Conservation (phyloP, 2,888 invertebrate genomes). For the Plebejus anna region DNA sequence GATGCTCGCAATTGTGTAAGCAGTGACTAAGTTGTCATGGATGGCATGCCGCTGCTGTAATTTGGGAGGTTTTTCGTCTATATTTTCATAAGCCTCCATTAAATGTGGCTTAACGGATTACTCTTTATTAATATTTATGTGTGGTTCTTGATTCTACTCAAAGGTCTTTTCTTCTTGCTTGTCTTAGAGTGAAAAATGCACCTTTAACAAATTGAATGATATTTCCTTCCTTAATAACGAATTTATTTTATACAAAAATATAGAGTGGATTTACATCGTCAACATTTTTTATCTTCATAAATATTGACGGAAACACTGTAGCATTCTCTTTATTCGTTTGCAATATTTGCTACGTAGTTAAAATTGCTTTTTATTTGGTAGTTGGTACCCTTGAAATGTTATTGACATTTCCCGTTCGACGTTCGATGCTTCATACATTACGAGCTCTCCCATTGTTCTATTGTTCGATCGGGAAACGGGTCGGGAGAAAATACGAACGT, state of each 20-base stretch:
- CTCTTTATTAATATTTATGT: too few relatives aligned
- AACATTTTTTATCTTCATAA: not conserved
- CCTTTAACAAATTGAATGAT: not conserved
- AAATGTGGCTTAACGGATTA: too few relatives aligned
- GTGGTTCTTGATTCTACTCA: too few relatives aligned
- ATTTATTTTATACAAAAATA: not conserved
- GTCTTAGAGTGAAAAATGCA: not conserved
- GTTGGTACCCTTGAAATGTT: slow-evolving; percentile 17
- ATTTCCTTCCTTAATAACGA: not conserved
- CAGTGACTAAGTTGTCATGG: not conserved
- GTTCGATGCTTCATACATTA: slow-evolving; percentile 19
- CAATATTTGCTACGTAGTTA: slow-evolving; percentile 9
- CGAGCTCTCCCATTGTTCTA: slow-evolving; percentile 19
- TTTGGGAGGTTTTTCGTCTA: not conserved
- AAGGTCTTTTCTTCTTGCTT: too few relatives aligned
- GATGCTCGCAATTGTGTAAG: slow-evolving; percentile 24
- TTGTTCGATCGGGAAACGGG: slow-evolving; percentile 17
- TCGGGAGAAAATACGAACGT: slow-evolving; percentile 19
- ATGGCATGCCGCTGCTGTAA: not conserved
- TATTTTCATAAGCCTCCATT: not conserved
- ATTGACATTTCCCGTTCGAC: slow-evolving; percentile 19
- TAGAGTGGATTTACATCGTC: not conserved
- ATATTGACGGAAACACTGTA: not conserved
- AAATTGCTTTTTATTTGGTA: slow-evolving; percentile 6
- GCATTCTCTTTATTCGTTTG: not conserved